phyloP scores from a whole-genome alignment of 2,113 vertebrate species.

The Pseudolaguvia tuberculata region DNA sequence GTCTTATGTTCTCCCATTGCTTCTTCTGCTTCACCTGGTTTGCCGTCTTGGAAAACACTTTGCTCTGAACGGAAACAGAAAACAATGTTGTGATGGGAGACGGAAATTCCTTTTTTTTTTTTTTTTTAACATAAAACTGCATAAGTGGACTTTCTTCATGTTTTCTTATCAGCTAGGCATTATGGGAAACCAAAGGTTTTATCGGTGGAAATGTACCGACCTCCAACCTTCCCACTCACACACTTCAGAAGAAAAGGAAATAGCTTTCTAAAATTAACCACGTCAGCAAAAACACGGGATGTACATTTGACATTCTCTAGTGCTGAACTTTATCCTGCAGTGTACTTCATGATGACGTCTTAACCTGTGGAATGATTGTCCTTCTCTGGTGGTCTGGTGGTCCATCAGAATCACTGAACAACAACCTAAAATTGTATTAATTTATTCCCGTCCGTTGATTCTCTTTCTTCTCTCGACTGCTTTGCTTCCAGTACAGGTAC shows the following conservation, averaged over 20 bases:
- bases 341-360: constrained; percentile 60
- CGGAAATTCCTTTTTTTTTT: neutral
- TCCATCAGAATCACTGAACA: too few relatives aligned
- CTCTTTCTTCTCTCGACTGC: too few relatives aligned
- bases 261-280: constrained; percentile 70
- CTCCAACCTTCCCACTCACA: constrained; percentile 4
- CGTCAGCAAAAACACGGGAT: constrained; percentile 69
- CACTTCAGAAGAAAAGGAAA: constrained; percentile 70
- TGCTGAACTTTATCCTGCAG: constrained; percentile 59
- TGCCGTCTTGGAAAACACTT: constrained; percentile 62
- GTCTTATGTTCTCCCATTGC: constrained; percentile 59
- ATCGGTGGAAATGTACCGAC: constrained; percentile 57
- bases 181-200: too few relatives aligned
- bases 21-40: constrained; percentile 62
- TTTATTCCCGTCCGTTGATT: too few relatives aligned
- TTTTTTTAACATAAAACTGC: neutral
- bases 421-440: too few relatives aligned
- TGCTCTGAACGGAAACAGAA: constrained; percentile 55
- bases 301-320: constrained; percentile 68
- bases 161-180: neutral
- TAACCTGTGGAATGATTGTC: constrained; percentile 17
- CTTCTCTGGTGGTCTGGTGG: too few relatives aligned
- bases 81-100: neutral
- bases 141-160: neutral
- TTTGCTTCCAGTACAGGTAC: too few relatives aligned